A percentile compares a stretch with the other conserved stretches of the same genome.
phyloP scores from a whole-genome alignment of 2,888 invertebrate species.

The Heliconius hortense region DNA sequence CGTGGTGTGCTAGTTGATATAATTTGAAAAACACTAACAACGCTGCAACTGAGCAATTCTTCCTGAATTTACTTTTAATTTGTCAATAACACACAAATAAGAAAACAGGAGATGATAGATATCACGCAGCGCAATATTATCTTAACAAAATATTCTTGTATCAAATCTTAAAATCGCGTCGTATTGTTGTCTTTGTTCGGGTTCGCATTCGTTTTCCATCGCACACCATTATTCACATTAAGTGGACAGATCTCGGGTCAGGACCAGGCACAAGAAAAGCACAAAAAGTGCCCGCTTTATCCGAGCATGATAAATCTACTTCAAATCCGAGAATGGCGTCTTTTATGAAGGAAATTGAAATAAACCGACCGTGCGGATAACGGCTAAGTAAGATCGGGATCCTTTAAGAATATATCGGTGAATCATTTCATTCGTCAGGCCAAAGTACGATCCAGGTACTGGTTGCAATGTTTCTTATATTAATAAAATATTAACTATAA shows the following conservation, averaged over 20 bases:
- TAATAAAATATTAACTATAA: background rate
- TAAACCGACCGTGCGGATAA: constrained; percentile 83
- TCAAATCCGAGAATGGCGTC: constrained; percentile 83
- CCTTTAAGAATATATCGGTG: constrained; percentile 79
- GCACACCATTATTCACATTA: constrained; percentile 83
- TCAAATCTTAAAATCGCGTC: constrained; percentile 78
- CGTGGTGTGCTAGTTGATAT: background rate
- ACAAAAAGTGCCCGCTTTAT: constrained; percentile 83
- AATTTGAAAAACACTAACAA: background rate
- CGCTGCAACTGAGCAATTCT: too few relatives aligned
- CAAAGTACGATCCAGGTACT: constrained; percentile 36
- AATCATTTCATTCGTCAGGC: constrained; percentile 79
- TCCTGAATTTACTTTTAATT: background rate
- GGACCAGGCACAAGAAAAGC: constrained; percentile 82
- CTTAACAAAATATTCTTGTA: constrained; percentile 70
- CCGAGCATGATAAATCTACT: constrained; percentile 83
- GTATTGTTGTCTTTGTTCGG: constrained; percentile 80
- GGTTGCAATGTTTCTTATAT: constrained; percentile 22
- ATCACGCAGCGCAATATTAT: constrained; percentile 61
- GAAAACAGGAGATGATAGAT: constrained; percentile 38
- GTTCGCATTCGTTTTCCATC: constrained; percentile 81
- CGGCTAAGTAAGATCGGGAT: constrained; percentile 81
- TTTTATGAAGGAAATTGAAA: constrained; percentile 83
- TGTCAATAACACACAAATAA: constrained; percentile 8
- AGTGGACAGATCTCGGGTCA: constrained; percentile 83